phyloP scores from a whole-genome alignment of 92 coral and sea anemone species.

The Epizoanthus stellaris region DNA sequence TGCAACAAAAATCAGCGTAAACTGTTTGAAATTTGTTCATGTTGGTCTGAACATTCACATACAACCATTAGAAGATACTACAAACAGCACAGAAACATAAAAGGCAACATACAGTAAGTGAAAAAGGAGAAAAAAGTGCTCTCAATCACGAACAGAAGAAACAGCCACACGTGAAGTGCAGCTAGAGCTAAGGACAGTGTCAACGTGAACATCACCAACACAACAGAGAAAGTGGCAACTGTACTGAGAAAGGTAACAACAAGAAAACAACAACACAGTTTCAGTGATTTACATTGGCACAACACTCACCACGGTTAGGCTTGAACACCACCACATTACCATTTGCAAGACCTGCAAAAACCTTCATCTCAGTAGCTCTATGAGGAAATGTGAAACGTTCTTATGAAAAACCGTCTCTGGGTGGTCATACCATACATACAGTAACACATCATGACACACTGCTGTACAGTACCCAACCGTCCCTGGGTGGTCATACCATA shows the following conservation, averaged over 20 bases:
- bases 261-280: not conserved
- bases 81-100: not conserved
- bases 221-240: not conserved
- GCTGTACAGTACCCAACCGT: too few species aligned
- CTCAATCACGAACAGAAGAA: too few species aligned
- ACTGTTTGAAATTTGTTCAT: not conserved
- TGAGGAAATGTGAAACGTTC: not conserved
- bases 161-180: not conserved
- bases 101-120: not conserved
- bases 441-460: not conserved
- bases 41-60: not conserved
- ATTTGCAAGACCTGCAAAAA: conserved; percentile 92
- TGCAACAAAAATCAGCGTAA: conserved; percentile 21
- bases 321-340: conserved; percentile 92
- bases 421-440: not conserved
- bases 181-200: too few species aligned
- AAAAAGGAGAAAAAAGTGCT: not conserved
- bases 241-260: not conserved
- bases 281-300: not conserved
- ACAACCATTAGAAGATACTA: not conserved
- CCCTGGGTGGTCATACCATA: too few species aligned
- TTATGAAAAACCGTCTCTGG: not conserved
- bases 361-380: conserved; percentile 79
- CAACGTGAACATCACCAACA: too few species aligned
- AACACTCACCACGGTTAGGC: conserved; percentile 76